Evolutionary conservation across 2,888 invertebrate genomes (phyloP).

Genomic region (Orchestes rusci): DNA sequence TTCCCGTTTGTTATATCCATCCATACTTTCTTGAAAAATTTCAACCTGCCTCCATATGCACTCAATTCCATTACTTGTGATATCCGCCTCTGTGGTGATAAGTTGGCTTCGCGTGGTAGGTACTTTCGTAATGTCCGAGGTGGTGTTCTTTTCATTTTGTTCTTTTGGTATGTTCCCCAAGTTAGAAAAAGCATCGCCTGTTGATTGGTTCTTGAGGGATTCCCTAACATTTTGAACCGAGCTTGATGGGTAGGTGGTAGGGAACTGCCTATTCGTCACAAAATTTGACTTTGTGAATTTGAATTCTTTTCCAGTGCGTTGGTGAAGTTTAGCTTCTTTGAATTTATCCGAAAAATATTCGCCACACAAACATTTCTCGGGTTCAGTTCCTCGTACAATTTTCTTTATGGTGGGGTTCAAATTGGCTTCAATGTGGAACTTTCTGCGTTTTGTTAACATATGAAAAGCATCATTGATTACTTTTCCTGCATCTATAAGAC

Average conservation of each 20-base stretch:
- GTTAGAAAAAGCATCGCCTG: neutral
- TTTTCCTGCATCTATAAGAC: neutral
- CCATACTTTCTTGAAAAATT: neutral
- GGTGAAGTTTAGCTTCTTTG: neutral
- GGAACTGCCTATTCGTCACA: neutral
- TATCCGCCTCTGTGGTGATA: neutral
- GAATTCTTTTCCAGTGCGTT: neutral
- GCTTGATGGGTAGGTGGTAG: neutral
- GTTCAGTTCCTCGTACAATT: neutral
- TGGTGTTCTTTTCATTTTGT: neutral
- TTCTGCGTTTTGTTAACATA: neutral
- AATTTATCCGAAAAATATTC: neutral
- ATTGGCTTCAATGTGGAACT: neutral
- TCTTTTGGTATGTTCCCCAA: neutral
- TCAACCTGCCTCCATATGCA: neutral
- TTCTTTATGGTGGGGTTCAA: neutral
- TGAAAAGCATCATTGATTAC: neutral
- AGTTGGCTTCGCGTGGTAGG: neutral
- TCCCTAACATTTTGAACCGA: neutral
- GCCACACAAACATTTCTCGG: neutral
- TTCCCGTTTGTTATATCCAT: neutral
- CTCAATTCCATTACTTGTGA: neutral
- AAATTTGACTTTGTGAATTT: neutral
- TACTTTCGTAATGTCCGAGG: too few relatives aligned
- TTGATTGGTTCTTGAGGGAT: neutral